Evolutionary conservation across 2,113 vertebrate genomes (phyloP), one percentile per base, ranked within the genome.

Genomic region (Microcebus griseorufus): DNA sequence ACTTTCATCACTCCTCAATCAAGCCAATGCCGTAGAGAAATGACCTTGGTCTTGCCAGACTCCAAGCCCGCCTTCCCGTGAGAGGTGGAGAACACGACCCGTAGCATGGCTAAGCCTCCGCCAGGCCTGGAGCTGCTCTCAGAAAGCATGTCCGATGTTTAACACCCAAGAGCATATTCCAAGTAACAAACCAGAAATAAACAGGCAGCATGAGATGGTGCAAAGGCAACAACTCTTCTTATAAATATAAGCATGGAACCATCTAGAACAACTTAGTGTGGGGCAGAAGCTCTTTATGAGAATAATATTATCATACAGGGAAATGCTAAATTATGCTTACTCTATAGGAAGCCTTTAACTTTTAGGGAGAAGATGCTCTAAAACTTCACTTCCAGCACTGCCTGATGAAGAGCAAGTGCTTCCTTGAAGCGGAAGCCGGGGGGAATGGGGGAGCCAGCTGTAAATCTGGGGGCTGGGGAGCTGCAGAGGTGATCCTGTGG

Each of bases 111-210:
- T 14, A 0, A 62, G 75, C 10, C 14, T n/a, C 60, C 23, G 51
- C 37, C 32, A 10, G 37, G 27, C 64, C 70, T 3, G 48, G 5
- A 48, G 51, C 55, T 39, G 18, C 55, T 67, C 79, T 37, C 32
- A 48, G 92, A 60, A 69, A 22, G n/a, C 32, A 2, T 0, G 0
- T 42, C 14, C 27, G 9, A 6, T 18, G 4, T 7, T 37, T 1
- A 14, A 51, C 48, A 11, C 22, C 25, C 23, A 12, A 48, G 37
- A 51, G 17, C 42, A 16, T 32, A 2, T 29, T 27, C 14, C 32
- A 32, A 67, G 42, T 16, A 55, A 55, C 6, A 32, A 70, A 12
- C 37, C 60, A 62, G 37, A 80, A 58, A n/a, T 9, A 20, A 45
- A 23, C 4, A 16, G 22, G 39, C 7, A 5, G 0, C 53, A 4